Evolutionary conservation across 2,888 invertebrate genomes (phyloP).

Genomic region (Ochropleura leucogaster): DNA sequence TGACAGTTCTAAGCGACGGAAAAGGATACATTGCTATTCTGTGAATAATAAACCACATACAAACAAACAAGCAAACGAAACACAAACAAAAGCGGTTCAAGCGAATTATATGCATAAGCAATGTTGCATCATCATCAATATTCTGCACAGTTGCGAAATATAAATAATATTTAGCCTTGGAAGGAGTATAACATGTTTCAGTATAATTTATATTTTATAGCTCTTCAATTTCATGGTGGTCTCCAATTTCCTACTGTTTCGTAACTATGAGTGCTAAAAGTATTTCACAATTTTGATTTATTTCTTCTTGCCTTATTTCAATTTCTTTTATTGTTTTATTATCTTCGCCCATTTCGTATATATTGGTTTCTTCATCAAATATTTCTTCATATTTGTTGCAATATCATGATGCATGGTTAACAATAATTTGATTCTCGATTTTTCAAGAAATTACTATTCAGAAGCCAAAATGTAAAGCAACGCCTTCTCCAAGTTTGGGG

Average conservation of each 20-base stretch:
- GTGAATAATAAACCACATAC: neutral
- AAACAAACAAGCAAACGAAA: neutral
- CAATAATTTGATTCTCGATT: conserved; percentile 53
- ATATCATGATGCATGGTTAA: conserved; percentile 62
- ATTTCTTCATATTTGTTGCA: conserved; percentile 55
- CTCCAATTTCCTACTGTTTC: neutral
- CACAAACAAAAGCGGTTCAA: neutral
- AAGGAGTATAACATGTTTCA: neutral
- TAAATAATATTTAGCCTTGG: neutral
- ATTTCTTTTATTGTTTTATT: conserved; percentile 30
- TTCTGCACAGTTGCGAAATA: conserved; percentile 2
- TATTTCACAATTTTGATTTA: conserved; percentile 24
- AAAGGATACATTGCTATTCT: neutral
- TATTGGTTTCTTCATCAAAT: conserved; percentile 10
- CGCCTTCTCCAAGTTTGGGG: conserved; percentile 54
- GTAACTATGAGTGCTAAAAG: neutral
- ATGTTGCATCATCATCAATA: neutral
- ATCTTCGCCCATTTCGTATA: conserved; percentile 8
- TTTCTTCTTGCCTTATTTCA: conserved; percentile 5
- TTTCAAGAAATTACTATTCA: conserved; percentile 27
- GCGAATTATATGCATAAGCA: neutral
- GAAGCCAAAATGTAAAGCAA: conserved; percentile 50
- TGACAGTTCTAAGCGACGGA: too few species aligned
- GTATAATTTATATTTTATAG: neutral
- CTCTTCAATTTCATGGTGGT: neutral